Conservation (phyloP, 1,140 invertebrate genomes). For the Amyelois transitella region DNA sequence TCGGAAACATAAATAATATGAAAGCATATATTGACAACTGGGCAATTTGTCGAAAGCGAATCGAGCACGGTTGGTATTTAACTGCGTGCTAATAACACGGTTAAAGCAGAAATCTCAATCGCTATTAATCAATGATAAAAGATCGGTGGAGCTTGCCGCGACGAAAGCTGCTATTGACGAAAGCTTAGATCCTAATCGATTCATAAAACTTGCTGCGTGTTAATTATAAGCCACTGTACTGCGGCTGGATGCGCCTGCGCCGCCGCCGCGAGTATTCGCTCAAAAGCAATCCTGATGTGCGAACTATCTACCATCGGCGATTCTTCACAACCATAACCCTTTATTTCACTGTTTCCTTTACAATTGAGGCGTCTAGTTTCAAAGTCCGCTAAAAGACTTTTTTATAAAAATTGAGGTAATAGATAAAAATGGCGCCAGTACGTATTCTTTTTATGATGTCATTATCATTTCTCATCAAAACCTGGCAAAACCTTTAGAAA, state of each 20-base stretch:
- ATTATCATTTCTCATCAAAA: no score
- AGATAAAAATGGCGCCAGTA: no score
- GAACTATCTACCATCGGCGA: constrained; percentile 53
- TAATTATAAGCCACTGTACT: constrained; percentile 72
- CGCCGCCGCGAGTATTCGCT: constrained; percentile 32
- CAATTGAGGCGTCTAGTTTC: no score
- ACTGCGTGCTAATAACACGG: constrained; percentile 57
- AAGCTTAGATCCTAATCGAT: constrained; percentile 73
- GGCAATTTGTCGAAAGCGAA: constrained; percentile 54
- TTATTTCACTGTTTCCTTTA: constrained; percentile 47
- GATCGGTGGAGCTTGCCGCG: constrained; percentile 38
- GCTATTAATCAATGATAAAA: constrained; percentile 70
- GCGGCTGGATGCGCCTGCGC: constrained; percentile 31
- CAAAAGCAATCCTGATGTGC: constrained; percentile 37
- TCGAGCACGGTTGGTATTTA: constrained; percentile 41
- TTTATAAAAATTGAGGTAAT: no score
- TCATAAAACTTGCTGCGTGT: constrained; percentile 71
- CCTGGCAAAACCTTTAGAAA: no score
- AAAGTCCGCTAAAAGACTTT: no score
- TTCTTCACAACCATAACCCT: constrained; percentile 47
- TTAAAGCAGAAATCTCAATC: constrained; percentile 62
- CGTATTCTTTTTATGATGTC: no score
- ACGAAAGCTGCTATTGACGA: constrained; percentile 69
- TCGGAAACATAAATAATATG: constrained; percentile 36
- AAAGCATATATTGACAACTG: constrained; percentile 35